Evolutionary conservation across 2,797 vertebrate species (phyloP).

Genomic region (Cercopithecus mitis): DNA sequence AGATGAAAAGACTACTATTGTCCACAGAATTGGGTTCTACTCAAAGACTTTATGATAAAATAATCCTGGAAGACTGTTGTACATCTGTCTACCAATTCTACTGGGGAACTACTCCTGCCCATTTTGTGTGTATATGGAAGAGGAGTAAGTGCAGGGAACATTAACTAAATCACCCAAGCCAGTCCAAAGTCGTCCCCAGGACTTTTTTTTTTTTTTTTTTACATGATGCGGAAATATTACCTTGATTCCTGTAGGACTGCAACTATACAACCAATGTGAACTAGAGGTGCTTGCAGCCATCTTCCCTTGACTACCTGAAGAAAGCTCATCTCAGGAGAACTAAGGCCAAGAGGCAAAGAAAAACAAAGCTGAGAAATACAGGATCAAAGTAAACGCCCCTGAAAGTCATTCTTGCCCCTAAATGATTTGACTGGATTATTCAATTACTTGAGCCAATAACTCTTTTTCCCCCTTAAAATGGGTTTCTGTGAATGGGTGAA

Average conservation of each 20-base stretch:
- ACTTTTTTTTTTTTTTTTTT: neutral
- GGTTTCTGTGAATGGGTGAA: neutral
- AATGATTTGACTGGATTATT: neutral
- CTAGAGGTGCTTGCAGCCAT: neutral
- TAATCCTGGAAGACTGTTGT: neutral
- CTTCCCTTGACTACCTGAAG: neutral
- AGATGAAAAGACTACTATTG: neutral
- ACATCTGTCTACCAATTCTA: neutral
- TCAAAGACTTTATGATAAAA: neutral
- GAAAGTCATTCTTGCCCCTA: neutral
- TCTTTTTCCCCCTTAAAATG: neutral
- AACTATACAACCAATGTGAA: neutral
- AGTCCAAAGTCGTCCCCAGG: neutral
- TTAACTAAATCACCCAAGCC: neutral
- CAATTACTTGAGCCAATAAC: neutral
- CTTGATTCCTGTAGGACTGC: neutral
- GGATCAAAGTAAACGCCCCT: neutral
- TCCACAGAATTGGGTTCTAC: neutral
- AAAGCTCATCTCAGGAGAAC: neutral
- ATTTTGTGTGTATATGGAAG: neutral
- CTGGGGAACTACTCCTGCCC: neutral
- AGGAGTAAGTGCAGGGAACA: neutral
- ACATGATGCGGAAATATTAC: neutral
- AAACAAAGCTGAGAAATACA: conserved; percentile 4
- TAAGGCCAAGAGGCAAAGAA: neutral